A percentile compares a stretch with the other conserved stretches of the same genome.
Conservation (phyloP, 2,888 invertebrate genomes). For the Hydroisotoma schaefferi region DNA sequence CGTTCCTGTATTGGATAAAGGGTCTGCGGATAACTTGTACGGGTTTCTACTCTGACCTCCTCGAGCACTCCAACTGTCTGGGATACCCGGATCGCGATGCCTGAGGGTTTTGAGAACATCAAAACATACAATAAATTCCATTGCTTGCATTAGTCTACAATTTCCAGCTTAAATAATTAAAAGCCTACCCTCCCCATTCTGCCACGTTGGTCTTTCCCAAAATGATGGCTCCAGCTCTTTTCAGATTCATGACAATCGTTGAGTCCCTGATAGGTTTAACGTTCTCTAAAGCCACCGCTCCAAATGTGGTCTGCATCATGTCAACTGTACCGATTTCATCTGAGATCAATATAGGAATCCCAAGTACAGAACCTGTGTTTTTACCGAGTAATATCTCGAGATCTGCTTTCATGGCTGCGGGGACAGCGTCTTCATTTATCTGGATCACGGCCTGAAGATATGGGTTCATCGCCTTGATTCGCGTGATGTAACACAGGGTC, state of each 20-base stretch:
- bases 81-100: slow-evolving; percentile 24
- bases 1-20: slow-evolving; percentile 29
- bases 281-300: slow-evolving; percentile 25
- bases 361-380: slow-evolving; percentile 22
- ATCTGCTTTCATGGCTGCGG: slow-evolving; percentile 26
- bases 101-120: slow-evolving; percentile 15
- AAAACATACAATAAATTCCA: too few relatives aligned
- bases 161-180: background rate
- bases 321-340: slow-evolving; percentile 31
- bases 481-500: slow-evolving; percentile 27
- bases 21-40: slow-evolving; percentile 20
- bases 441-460: slow-evolving; percentile 28
- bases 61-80: slow-evolving; percentile 35
- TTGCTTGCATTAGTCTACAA: background rate
- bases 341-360: slow-evolving; percentile 35
- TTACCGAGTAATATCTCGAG: background rate
- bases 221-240: slow-evolving; percentile 30
- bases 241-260: slow-evolving; percentile 20
- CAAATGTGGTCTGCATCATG: slow-evolving; percentile 33
- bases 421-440: slow-evolving; percentile 27
- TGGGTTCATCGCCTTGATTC: slow-evolving; percentile 30
- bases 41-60: slow-evolving; percentile 28
- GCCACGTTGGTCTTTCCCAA: slow-evolving; percentile 35
- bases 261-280: slow-evolving; percentile 25
- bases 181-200: slow-evolving; percentile 32